Evolutionary conservation across 2,113 vertebrate species (phyloP).

Genomic region (Arenaria interpres): DNA sequence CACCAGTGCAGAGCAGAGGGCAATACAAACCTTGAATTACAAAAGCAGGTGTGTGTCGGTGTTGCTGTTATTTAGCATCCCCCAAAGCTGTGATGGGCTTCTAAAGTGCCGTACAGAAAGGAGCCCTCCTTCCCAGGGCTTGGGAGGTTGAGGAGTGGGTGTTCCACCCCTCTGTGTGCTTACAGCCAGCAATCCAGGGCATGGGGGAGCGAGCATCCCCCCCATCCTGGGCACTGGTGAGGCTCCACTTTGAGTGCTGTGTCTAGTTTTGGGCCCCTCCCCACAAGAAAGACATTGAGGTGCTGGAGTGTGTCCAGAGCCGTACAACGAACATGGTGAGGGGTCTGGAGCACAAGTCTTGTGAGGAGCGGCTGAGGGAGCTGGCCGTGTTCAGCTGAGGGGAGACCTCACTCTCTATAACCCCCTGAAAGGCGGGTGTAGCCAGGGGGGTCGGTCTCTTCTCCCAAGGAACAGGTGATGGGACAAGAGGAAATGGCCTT

Average conservation of each 20-base stretch:
- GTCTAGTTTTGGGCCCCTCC: rapidly evolving
- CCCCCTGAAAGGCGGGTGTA: not conserved
- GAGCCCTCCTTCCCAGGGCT: not conserved
- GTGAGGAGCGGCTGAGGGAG: not conserved
- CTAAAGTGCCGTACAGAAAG: not conserved
- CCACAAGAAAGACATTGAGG: rapidly evolving
- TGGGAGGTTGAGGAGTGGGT: not conserved
- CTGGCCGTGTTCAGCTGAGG: not conserved
- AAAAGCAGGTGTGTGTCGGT: not conserved
- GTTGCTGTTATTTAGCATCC: not conserved
- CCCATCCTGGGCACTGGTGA: not conserved
- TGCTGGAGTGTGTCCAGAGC: not conserved
- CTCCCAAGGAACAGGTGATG: not conserved
- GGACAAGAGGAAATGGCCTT: not conserved
- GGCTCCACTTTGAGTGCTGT: not conserved
- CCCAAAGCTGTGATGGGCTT: not conserved
- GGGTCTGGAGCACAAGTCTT: not conserved
- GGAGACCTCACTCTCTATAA: not conserved
- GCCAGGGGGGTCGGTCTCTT: rapidly evolving
- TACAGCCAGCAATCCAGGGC: not conserved
- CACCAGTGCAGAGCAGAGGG: too few relatives aligned
- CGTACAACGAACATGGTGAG: not conserved
- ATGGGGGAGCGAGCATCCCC: not conserved
- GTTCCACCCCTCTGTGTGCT: not conserved
- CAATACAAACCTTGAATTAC: not conserved